Evolutionary conservation across 92 coral and sea anemone genomes (phyloP).

Genomic region (Actinostola sp.): DNA sequence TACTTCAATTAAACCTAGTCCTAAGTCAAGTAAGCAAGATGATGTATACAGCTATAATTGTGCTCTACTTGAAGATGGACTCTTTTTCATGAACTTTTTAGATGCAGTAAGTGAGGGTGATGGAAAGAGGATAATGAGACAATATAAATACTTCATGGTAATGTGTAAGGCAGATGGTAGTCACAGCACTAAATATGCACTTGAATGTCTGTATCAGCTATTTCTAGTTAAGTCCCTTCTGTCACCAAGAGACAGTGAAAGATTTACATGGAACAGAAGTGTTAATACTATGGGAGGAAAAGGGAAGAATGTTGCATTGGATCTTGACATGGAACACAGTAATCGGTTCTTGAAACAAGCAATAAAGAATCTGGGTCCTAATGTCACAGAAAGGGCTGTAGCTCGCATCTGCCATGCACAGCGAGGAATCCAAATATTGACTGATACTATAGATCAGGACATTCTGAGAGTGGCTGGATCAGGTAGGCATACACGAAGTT

Average conservation of each 20-base stretch:
- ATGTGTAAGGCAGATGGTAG: constrained; percentile 59
- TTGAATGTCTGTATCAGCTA: constrained; percentile 58
- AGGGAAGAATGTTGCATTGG: constrained; percentile 61
- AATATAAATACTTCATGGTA: constrained; percentile 45
- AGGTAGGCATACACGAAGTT: constrained; percentile 45
- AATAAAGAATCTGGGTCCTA: constrained; percentile 69
- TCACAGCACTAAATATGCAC: constrained; percentile 49
- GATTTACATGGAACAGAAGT: constrained; percentile 61
- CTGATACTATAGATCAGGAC: constrained; percentile 32
- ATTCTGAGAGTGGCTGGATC: constrained; percentile 37
- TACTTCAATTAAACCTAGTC: background rate
- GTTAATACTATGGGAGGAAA: constrained; percentile 46
- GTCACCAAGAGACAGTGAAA: constrained; percentile 57
- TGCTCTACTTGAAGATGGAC: constrained; percentile 42
- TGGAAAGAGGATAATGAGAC: constrained; percentile 49
- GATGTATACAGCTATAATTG: constrained; percentile 56
- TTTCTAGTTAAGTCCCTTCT: constrained; percentile 41
- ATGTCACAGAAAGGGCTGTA: constrained; percentile 52
- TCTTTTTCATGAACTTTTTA: constrained; percentile 52
- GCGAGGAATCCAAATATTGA: constrained; percentile 27
- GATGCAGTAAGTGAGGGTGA: constrained; percentile 69
- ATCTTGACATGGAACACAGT: constrained; percentile 59
- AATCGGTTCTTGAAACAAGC: constrained; percentile 59
- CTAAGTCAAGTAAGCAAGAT: constrained; percentile 23
- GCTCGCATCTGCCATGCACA: constrained; percentile 44